Base-by-base conservation (phyloP, 2,797 vertebrate genomes). In the Linurgus olivaceus region DNA sequence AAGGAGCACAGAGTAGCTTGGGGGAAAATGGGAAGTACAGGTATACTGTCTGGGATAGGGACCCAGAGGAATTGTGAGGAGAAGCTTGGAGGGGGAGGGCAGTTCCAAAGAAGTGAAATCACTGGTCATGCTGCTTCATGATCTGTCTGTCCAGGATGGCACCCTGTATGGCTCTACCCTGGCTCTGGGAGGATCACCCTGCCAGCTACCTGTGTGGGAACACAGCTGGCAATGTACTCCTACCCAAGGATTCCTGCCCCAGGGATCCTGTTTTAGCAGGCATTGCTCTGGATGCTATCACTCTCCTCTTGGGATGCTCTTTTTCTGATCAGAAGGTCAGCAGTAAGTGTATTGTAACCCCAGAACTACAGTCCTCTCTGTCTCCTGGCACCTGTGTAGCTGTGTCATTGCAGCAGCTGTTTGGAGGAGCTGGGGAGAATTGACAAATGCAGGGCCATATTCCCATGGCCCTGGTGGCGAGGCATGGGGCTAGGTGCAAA, bases 1-100 rank as follows among this genome's bases (percentile, higher is more conserved):
- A 58, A 61, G 40, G 48, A 65, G n/a, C 26, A 50, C 21, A 35
- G 51, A 2, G 1, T 35, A 15, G 44, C 38, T 28, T 61, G 37
- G 1, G 21, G 23, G 33, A 5, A 55, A 18, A 55, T 48, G 62
- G 13, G 44, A 51, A 59, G 28, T 28, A 28, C 44, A 58, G 14
- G 37, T 47, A 21, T 25, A 17, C 11, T 54, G 28, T 11, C 20
- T 68, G 54, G 63, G 35, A 68, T 65, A 29, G 67, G 24, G 17
- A 42, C n/a, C 9, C 0, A 4, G 29, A 20, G 33, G 15, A 63
- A 62, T 42, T 0, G 0, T n/a, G 29, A 90, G 18, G 44, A 71
- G 33, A 35, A 28, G 28, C 24, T 37, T 72, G 37, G 11, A 48
- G 24, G 10, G 8, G 15, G 21, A 52, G 31, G 13, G 14, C 47